Evolutionary conservation across 2,888 invertebrate species (phyloP), one percentile per base, ranked within the genome.

Genomic region (Malthinus seriepunctatus): DNA sequence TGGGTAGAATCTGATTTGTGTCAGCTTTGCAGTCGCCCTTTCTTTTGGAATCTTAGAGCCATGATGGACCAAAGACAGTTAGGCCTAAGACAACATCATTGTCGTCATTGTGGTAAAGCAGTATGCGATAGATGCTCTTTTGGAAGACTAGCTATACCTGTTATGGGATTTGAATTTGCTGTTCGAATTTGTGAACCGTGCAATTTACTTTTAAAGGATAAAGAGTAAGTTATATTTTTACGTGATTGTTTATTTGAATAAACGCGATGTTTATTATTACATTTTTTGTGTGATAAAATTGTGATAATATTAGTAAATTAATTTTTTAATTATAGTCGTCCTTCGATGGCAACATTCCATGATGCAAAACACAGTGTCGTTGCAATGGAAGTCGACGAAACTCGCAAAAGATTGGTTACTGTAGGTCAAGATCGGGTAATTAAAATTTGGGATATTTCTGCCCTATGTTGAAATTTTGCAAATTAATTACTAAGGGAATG

Each of bases 11-110:
- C 93, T 38, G 97, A 98, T 78, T 84, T 88, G 38, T 99, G 99
- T 78, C 91, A 98, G 83, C 84, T 94, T 58, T 99, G 99, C 78
- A 88, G 90, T 51, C 85, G 91, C 60, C 99, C 99, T 14, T 99
- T 99, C 82, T 98, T 98, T 80, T 99, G 99, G 99, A 99, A 99
- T 80, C 86, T 99, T 50, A 87, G 93, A 63, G 95, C 94, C 8
- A 99, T 99, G 97, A 95, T 98, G 92, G 95, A 97, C 79, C 93
- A 93, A 79, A 90, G 93, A 73, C 95, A 93, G 75, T 82, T 98
- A 51, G 95, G 95, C 62, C 84, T 94, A 15, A 88, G 97, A 51
- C 93, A 94, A 76, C 93, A 94, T 80, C 93, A 93, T 80, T 95
- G 94, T 75, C 87, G 94, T 51, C 88, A 91, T 79, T 99, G 98